Percentiles rank a stretch among this genome's conserved stretches.
These are phyloP conservation scores for Actinostola sp. DNA, from an alignment of 92 coral and sea anemone species.

Conservation along the genomic window DNA sequence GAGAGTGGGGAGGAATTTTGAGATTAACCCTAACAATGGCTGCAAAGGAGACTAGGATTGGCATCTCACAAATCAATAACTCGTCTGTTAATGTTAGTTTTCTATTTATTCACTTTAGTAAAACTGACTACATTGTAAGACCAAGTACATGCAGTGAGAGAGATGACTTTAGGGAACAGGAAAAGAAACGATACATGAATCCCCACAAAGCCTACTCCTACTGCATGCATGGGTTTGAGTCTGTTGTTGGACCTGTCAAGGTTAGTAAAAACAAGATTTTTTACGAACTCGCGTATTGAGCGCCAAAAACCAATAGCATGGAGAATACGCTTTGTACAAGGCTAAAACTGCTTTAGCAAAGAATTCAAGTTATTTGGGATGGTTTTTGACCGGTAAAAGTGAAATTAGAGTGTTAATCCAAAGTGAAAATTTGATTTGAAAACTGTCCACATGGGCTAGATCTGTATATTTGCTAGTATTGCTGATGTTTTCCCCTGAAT, in stretches of 20 bases:
- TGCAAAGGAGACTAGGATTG: no score
- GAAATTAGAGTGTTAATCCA: no score
- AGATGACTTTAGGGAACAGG: conserved; percentile 81
- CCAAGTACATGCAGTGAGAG: conserved; percentile 91
- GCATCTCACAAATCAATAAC: no score
- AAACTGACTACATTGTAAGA: conserved; percentile 86
- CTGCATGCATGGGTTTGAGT: conserved; percentile 97
- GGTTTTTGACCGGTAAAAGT: no score
- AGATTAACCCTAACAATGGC: no score
- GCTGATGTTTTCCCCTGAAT: no score
- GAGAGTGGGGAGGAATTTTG: no score
- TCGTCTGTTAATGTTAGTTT: no score
- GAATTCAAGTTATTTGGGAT: no score
- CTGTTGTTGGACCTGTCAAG: conserved; percentile 98
- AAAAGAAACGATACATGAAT: conserved; percentile 81
- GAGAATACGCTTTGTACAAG: background rate
- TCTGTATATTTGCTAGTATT: no score
- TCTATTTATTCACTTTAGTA: conserved; percentile 39
- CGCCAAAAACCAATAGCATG: background rate
- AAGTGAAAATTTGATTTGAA: no score
- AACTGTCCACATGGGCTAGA: no score
- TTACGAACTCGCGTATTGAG: background rate
- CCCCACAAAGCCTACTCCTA: conserved; percentile 95
- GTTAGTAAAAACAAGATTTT: conserved; percentile 36
- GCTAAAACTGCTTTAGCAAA: background rate